phyloP scores from a whole-genome alignment of 1,140 invertebrate genomes.

The Aplysia californica region DNA sequence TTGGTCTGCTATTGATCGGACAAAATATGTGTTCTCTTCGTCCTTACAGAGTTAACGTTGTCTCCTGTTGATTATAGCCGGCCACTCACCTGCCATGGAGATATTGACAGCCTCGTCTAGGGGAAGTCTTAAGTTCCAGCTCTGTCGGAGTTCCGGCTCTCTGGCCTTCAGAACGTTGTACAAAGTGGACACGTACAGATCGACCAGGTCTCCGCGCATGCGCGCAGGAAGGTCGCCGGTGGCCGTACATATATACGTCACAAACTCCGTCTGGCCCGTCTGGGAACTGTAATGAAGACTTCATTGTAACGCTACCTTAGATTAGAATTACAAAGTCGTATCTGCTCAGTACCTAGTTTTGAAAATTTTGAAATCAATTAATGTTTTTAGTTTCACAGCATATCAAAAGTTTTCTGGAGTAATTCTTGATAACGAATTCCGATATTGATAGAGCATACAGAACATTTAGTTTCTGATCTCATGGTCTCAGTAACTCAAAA shows the following conservation, averaged over 20 bases:
- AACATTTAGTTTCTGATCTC: too few species aligned
- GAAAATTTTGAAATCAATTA: too few species aligned
- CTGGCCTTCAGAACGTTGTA: neutral
- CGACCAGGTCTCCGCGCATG: neutral
- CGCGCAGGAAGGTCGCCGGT: neutral
- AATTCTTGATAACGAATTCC: neutral
- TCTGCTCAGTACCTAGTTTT: too few species aligned
- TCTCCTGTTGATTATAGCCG: neutral
- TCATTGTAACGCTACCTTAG: too few species aligned
- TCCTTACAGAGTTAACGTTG: too few species aligned
- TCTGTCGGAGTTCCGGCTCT: neutral
- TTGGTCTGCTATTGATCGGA: too few species aligned
- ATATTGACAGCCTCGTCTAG: neutral
- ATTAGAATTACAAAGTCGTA: too few species aligned
- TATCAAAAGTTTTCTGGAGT: neutral
- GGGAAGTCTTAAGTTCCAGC: conserved; percentile 9
- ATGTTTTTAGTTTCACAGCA: too few species aligned
- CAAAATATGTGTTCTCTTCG: too few species aligned
- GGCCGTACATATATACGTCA: conserved; percentile 10
- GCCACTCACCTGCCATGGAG: conserved; percentile 11
- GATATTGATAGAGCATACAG: too few species aligned
- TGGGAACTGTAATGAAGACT: neutral
- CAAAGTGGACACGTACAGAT: conserved; percentile 2
- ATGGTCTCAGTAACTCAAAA: too few species aligned
- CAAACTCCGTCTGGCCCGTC: conserved; percentile 2